Evolutionary conservation across 2,888 invertebrate genomes (phyloP).

Genomic region (Drepanosiphum platanoidis): DNA sequence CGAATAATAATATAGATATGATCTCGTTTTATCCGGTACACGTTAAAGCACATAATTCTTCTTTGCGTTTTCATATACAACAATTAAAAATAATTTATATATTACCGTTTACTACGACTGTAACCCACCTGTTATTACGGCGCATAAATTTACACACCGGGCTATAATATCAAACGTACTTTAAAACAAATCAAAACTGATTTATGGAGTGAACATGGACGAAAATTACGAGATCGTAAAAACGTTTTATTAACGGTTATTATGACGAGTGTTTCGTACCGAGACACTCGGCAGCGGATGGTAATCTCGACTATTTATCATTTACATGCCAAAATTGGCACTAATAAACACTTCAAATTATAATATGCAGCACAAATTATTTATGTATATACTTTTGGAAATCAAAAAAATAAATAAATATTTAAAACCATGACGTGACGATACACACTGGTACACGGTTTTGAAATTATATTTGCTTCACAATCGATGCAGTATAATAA

Average conservation of each 20-base stretch:
- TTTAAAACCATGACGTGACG: too few species aligned
- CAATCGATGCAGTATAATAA: too few species aligned
- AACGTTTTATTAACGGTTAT: conserved; percentile 3
- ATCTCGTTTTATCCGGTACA: conserved; percentile 16
- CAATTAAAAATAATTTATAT: conserved; percentile 57
- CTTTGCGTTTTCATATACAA: conserved; percentile 17
- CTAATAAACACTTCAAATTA: too few species aligned
- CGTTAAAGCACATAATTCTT: conserved; percentile 14
- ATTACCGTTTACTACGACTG: not conserved
- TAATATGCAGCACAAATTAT: too few species aligned
- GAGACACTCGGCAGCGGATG: conserved; percentile 7
- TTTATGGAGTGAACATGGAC: conserved; percentile 16
- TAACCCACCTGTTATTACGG: conserved; percentile 29
- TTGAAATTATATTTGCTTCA: too few species aligned
- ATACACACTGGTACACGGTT: too few species aligned
- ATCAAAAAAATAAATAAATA: too few species aligned
- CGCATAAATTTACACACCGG: conserved; percentile 44
- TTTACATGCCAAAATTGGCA: conserved; percentile 18
- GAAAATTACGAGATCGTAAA: not conserved
- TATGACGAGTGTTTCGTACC: not conserved
- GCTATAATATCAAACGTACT: not conserved
- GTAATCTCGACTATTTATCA: conserved; percentile 24
- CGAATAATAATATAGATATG: conserved; percentile 19
- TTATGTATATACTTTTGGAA: too few species aligned
- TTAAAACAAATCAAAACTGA: conserved; percentile 16